Conservation (phyloP, 2,113 vertebrate genomes). For the Piprites chloris region DNA sequence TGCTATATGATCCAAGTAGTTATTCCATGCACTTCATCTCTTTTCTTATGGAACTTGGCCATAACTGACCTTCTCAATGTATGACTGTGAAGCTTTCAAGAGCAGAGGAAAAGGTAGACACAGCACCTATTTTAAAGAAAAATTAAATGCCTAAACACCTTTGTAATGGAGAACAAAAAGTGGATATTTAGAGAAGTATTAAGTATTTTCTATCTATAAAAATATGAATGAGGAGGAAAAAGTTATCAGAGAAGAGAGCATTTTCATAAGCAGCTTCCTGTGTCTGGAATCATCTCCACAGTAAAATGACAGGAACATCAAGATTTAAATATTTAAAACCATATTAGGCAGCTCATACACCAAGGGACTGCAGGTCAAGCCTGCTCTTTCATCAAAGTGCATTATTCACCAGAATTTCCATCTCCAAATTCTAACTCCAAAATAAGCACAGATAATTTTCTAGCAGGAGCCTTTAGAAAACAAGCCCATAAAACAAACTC, state of each 20-base stretch:
- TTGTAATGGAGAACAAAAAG: not conserved
- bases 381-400: not conserved
- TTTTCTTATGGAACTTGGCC: not conserved
- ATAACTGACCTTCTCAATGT: not conserved
- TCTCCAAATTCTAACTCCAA: not conserved
- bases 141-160: not conserved
- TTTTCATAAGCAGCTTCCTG: not conserved
- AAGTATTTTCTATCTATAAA: not conserved
- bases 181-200: not conserved
- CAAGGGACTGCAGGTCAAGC: not conserved
- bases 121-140: not conserved
- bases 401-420: constrained; percentile 3
- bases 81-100: not conserved
- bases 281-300: not conserved
- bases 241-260: not conserved
- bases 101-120: not conserved
- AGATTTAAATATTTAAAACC: not conserved
- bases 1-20: not conserved
- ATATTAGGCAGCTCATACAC: not conserved
- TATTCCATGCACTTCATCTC: not conserved
- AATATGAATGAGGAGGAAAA: not conserved
- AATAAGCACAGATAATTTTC: not conserved
- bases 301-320: not conserved
- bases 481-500: not conserved
- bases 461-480: not conserved